These are phyloP conservation scores for Brachionus rotundiformis DNA, from an alignment of 1,140 invertebrate species.

Conservation along the genomic window DNA sequence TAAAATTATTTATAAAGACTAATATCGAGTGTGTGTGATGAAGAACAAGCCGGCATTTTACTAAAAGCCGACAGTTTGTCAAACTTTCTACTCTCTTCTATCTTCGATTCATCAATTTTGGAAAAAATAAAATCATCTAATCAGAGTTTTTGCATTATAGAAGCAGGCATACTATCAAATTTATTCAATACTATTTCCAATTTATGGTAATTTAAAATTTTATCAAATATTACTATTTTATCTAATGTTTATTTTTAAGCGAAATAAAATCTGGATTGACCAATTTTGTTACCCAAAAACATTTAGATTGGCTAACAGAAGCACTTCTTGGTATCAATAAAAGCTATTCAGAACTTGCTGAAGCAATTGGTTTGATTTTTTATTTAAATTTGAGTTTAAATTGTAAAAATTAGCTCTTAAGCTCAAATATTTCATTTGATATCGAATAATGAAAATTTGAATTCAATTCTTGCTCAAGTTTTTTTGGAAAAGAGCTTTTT, in stretches of 20 bases:
- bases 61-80: neutral
- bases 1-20: neutral
- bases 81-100: neutral
- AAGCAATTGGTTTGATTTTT: constrained; percentile 7
- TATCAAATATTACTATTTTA: neutral
- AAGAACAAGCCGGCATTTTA: constrained; percentile 21
- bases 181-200: constrained; percentile 37
- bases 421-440: constrained; percentile 34
- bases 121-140: neutral
- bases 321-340: neutral
- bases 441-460: constrained; percentile 10
- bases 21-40: constrained; percentile 7
- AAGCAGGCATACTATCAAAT: constrained; percentile 33
- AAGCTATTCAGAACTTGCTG: neutral
- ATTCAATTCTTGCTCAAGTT: neutral
- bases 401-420: neutral
- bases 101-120: constrained; percentile 5
- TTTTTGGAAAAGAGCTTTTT: constrained; percentile 19
- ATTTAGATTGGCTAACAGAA: constrained; percentile 37
- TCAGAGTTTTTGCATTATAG: neutral
- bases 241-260: neutral
- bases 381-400: neutral
- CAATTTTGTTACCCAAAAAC: constrained; percentile 16
- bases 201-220: constrained; percentile 10
- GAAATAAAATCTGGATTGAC: constrained; percentile 2